These are phyloP conservation scores for Schizopygopsis malacanthus DNA, from an alignment of 2,797 vertebrate species.

Conservation along the genomic window DNA sequence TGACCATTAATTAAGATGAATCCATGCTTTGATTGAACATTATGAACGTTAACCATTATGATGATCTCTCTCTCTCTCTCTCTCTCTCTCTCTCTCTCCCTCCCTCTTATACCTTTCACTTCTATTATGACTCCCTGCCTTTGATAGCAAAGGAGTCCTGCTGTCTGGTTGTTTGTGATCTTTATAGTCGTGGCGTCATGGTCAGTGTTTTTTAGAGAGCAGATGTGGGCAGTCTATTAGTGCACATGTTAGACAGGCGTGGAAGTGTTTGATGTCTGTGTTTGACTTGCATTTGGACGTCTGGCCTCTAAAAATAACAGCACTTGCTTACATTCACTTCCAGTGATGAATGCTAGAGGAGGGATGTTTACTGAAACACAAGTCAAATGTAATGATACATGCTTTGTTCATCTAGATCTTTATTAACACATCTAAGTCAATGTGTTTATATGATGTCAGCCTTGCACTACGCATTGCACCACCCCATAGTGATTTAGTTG, in stretches of 20 bases:
- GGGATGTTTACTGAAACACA: constrained; percentile 53
- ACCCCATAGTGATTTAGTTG: constrained; percentile 33
- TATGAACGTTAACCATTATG: not conserved
- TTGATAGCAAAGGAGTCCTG: constrained; percentile 34
- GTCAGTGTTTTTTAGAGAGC: constrained; percentile 51
- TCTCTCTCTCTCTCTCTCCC: constrained; percentile 6
- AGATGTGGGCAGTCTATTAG: constrained; percentile 52
- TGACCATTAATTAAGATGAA: not conserved
- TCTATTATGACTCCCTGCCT: constrained; percentile 6
- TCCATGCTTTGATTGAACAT: not conserved
- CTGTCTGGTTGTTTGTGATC: constrained; percentile 45
- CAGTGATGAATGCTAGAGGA: constrained; percentile 40
- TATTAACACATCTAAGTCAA: constrained; percentile 14
- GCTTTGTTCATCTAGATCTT: constrained; percentile 48
- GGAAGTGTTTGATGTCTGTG: constrained; percentile 55
- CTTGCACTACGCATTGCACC: constrained; percentile 9
- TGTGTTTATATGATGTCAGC: constrained; percentile 37
- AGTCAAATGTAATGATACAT: constrained; percentile 40
- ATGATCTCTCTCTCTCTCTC: not conserved
- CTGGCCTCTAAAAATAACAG: constrained; percentile 57
- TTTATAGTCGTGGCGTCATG: constrained; percentile 52
- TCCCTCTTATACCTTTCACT: constrained; percentile 5
- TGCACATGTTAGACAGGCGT: constrained; percentile 43
- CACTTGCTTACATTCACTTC: constrained; percentile 51
- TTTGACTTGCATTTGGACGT: constrained; percentile 40